Percentiles rank a stretch among this genome's conserved stretches.
phyloP scores from a whole-genome alignment of 2,888 invertebrate genomes.

The Colostygia pectinataria region DNA sequence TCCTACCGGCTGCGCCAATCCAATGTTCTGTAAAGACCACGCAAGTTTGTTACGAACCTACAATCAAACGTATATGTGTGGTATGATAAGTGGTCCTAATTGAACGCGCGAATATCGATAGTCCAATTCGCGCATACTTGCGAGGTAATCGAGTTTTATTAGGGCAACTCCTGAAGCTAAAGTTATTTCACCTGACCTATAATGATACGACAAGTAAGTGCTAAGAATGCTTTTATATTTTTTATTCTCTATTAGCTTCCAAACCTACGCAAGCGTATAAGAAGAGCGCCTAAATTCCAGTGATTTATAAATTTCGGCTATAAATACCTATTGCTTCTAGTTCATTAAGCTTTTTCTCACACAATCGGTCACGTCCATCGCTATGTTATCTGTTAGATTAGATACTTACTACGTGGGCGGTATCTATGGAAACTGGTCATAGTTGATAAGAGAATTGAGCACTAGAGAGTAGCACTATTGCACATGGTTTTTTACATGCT shows the following conservation, averaged over 20 bases:
- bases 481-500: background rate
- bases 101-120: too few species aligned
- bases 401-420: slow-evolving; percentile 14
- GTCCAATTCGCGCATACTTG: too few species aligned
- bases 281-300: slow-evolving; percentile 16
- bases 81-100: too few species aligned
- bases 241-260: background rate
- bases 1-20: too few species aligned
- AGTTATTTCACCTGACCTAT: too few species aligned
- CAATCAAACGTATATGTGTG: too few species aligned
- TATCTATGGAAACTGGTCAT: slow-evolving; percentile 3
- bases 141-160: too few species aligned
- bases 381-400: slow-evolving; percentile 11
- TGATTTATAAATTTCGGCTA: slow-evolving; percentile 20
- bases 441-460: background rate
- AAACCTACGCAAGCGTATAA: slow-evolving; percentile 13
- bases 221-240: background rate
- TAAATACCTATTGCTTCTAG: slow-evolving; percentile 25
- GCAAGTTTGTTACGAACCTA: too few species aligned
- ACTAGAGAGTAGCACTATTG: too few species aligned
- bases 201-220: background rate
- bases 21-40: too few species aligned
- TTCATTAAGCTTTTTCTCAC: slow-evolving; percentile 42
- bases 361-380: slow-evolving; percentile 39
- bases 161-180: too few species aligned